Evolutionary conservation across 1,140 invertebrate species (phyloP).

Genomic region (Diuraphis noxia): DNA sequence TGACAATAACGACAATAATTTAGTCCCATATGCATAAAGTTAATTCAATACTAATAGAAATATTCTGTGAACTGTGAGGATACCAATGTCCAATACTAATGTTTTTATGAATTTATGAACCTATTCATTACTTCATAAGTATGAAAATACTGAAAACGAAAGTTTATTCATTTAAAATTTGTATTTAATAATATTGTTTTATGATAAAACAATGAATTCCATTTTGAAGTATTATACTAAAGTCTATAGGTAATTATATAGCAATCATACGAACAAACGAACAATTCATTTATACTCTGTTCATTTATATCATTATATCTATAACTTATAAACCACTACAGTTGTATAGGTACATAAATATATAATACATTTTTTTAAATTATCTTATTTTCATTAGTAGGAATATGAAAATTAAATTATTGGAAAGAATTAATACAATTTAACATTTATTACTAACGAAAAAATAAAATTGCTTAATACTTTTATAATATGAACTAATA

Average conservation of each 20-base stretch:
- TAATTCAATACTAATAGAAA: background rate
- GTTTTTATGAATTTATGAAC: background rate
- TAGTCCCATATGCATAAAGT: background rate
- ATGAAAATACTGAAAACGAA: background rate
- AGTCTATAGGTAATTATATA: background rate
- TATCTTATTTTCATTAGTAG: background rate
- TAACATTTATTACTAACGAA: background rate
- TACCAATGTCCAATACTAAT: background rate
- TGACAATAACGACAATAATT: background rate
- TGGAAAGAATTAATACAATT: background rate
- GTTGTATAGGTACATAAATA: background rate
- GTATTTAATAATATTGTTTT: constrained; percentile 12
- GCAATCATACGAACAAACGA: no score
- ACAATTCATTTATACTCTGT: background rate
- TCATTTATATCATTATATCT: no score
- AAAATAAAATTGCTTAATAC: background rate
- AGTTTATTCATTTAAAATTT: background rate
- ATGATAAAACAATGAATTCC: background rate
- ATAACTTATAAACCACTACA: background rate
- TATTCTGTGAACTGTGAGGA: background rate
- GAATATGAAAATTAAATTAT: background rate
- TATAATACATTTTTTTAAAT: background rate
- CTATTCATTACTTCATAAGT: background rate
- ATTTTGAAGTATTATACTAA: background rate
- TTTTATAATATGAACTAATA: no score